Base-by-base conservation (phyloP, 1,140 invertebrate species). In the Mya arenaria region DNA sequence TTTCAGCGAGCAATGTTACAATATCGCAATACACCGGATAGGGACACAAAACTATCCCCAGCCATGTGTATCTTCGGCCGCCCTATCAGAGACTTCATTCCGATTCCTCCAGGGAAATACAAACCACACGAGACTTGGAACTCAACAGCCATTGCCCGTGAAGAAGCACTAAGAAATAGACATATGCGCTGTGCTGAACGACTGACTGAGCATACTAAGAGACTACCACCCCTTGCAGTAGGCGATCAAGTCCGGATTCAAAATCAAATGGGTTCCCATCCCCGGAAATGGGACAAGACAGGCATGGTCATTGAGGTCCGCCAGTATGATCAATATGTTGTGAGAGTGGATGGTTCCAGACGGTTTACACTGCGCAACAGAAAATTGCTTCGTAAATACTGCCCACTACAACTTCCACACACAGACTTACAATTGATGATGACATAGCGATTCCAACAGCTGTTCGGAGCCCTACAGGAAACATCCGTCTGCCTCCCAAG, bases 211-310 rank as follows among this genome's bases (percentile, higher is more conserved):
- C 87, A 88, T 56, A 88, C 85, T 0, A 34, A 66, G 41, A 41
- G 62, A 0, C 63, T 87, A 3, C 84, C 84, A 55, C 80, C 75
- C 23, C 66, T 86, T 30, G 41, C 39, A 34, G 75, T 85, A n/a
- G 82, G 82, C 2, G 82, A 84, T 36, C 56, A 32, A 23, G 83
- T 86, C 15, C 79, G 78, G 0, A 68, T 86, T 52, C 82, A 82
- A 48, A 87, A 85, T 63, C 82, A 85, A 73, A 83, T 62, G 4
- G 84, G 80, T 8, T 60, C 72, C 17, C n/a, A 72, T 63, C 81
- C 85, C 15, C 58, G n/a, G 13, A 80, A 87, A 72, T 87, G 78
- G 85, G 78, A 87, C 66, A 86, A 85, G 65, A 86, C 79, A 5
- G 87, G 65, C 17, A 63, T 13, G 19, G 58, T 88, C 8, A 66